Evolutionary conservation across 2,113 vertebrate genomes (phyloP), one percentile per base, ranked within the genome.

Genomic region (Paramisgurnus dabryanus): DNA sequence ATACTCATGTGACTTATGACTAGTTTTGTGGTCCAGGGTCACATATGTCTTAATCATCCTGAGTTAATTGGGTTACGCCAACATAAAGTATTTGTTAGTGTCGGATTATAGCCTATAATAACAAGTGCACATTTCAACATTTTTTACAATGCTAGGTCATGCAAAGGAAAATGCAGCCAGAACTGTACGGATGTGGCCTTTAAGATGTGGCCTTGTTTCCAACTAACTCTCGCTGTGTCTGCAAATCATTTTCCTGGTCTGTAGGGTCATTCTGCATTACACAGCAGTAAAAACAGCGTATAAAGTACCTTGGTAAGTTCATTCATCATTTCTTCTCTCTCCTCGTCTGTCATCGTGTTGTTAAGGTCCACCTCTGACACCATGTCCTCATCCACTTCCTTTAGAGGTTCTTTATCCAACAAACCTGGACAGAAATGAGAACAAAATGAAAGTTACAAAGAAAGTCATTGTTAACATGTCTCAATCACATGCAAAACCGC

Each of bases 311-410:
- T 97, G 64, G 85, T 83, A 77, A 98, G 87, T 72, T 99, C 96
- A 76, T 83, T 91, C 78, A 94, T 94, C 67, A 99, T 91, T 85
- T 98, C 96, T 84, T 98, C 95, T 86, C 93, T 93, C 87, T 99
- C 97, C 88, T 97, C 96, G 73, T 98, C 96, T 2, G 95, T 96
- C 86, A 98, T 86, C 76, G 86, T 87, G 87, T 67, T 92, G 85
- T 85, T 89, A 82, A 96, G 93, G 87, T 96, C 94, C 84, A 95
- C 90, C 27, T 96, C 94, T 66, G 95, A 90, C 82, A 89, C 90
- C 6, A 91, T 67, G 8, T 96, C 94, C 87, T 98, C 96, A 79
- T 96, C 95, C 67, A 90, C 88, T 90, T 96, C 96, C 49, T 92
- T 92, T 13, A 96, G 76, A 0, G 95, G 88, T 78, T 95, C 94